These are phyloP conservation scores for Lochmaea crataegi DNA, from an alignment of 2,888 invertebrate genomes.

Conservation along the genomic window DNA sequence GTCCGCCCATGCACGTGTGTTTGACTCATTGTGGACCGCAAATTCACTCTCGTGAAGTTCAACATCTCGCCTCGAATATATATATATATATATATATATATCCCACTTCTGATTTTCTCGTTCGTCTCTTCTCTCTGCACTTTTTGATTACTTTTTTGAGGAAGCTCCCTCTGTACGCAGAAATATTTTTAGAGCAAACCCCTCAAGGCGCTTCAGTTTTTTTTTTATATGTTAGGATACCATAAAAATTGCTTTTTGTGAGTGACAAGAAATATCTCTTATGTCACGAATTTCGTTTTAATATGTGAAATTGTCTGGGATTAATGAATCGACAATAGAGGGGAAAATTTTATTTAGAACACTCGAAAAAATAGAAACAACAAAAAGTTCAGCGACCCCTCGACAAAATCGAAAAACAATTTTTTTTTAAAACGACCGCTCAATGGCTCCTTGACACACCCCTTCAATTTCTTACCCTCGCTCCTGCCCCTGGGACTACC, in stretches of 20 bases:
- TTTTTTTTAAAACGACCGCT: conserved; percentile 14
- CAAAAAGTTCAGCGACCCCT: conserved; percentile 10
- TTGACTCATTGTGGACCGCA: conserved; percentile 67
- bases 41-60: conserved; percentile 60
- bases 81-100: conserved; percentile 21
- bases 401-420: neutral
- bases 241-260: neutral
- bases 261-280: neutral
- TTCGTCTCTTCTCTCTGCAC: conserved; percentile 1
- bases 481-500: conserved; percentile 30
- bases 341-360: no score
- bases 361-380: no score
- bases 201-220: neutral
- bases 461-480: conserved; percentile 33
- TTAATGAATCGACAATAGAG: neutral
- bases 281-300: neutral
- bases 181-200: conserved; percentile 7
- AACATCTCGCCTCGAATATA: conserved; percentile 20
- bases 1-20: conserved; percentile 67
- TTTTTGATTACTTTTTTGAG: conserved; percentile 27
- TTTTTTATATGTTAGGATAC: neutral
- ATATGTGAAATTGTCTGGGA: neutral
- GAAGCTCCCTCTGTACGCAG: conserved; percentile 28
- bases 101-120: conserved; percentile 45
- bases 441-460: conserved; percentile 31